Percentiles rank a stretch among this genome's conserved stretches.
Conservation (phyloP, 2,797 vertebrate species). For the Microctenopoma lineatum region DNA sequence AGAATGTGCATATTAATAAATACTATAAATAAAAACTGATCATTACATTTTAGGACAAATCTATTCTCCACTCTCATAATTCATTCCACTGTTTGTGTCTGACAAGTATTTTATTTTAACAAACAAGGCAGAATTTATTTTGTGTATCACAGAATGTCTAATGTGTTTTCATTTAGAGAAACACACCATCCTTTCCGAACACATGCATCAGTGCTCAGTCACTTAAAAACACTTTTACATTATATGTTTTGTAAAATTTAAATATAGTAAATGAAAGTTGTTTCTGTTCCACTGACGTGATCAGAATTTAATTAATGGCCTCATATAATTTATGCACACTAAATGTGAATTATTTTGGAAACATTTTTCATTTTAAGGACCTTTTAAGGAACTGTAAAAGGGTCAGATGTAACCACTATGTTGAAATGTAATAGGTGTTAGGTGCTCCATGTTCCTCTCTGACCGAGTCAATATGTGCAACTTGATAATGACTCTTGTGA, state of each 20-base stretch:
- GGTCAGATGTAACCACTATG: too few relatives aligned
- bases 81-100: not conserved
- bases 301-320: not conserved
- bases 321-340: not conserved
- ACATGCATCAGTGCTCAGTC: not conserved
- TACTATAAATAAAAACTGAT: constrained; percentile 8
- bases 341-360: not conserved
- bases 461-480: not conserved
- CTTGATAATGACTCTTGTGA: not conserved
- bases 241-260: not conserved
- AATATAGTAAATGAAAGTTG: not conserved
- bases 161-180: not conserved
- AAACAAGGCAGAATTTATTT: not conserved
- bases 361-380: not conserved
- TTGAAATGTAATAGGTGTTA: too few relatives aligned
- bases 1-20: constrained; percentile 23
- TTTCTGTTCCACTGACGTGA: not conserved
- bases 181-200: not conserved
- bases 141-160: constrained; percentile 9
- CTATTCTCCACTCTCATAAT: constrained; percentile 10
- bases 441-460: constrained; percentile 11
- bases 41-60: constrained; percentile 20
- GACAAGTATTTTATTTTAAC: not conserved
- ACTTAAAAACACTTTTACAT: not conserved
- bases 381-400: too few relatives aligned